Base-by-base conservation (phyloP, 2,113 vertebrate species). In the Phoxinus phoxinus region DNA sequence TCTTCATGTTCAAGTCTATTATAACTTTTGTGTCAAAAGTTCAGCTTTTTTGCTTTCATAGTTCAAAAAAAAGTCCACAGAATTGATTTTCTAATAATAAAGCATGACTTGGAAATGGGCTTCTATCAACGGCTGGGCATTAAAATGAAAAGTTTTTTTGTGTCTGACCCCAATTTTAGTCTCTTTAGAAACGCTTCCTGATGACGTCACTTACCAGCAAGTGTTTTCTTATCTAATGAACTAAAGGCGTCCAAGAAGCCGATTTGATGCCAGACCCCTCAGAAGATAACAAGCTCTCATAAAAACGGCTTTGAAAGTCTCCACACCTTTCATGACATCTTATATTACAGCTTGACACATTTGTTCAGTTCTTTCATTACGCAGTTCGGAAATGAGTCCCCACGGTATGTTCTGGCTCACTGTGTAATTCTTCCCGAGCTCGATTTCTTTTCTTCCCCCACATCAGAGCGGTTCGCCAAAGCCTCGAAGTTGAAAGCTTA, bases 51-150 rank as follows among this genome's bases (percentile, higher is more conserved):
- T 30, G 58, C 58, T 46, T 46, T 65, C 46, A 76, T 32, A 56
- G 46, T 27, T 53, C 3, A 25, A 30, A 30, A 27, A 30, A 21
- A 30, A 48, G 25, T 5, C 0, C 44, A 46, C 25, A 23, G 15
- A 81, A 69, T 81, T 81, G 61, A 67, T 67, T 81, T 69, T 69
- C n/a, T n/a, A 35, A 32, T 51, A 81, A 81, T 69, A 81, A 81
- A 51, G 61, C 27, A 51, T 13, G 7, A 63, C 21, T 13, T 73
- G 3, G 7, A 41, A 23, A 61, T 78, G 11, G n/a, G 15, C 13
- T 58, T 78, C 19, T n/a, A 78, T 78, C 75, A 58, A 58, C 23
- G 30, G 17, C n/a, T 1, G n/a, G 1, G n/a, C 3, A 4, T 63
- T 1, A 35, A 41, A 61, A 46, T 61, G 13, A 27, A 78, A 58